phyloP scores from a whole-genome alignment of 2,888 invertebrate genomes.

The Xiphydria camelus region DNA sequence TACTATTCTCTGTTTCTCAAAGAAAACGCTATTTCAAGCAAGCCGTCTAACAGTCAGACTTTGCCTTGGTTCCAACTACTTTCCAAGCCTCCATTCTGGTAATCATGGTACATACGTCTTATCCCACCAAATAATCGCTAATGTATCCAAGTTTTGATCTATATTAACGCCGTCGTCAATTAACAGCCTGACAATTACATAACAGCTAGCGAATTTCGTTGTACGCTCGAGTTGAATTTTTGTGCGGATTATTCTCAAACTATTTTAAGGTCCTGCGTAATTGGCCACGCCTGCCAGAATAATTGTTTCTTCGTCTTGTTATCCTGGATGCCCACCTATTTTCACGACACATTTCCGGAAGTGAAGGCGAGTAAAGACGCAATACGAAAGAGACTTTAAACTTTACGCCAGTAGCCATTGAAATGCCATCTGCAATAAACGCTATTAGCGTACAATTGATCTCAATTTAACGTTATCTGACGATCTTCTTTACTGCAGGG shows the following conservation, averaged over 20 bases:
- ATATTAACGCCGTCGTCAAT: too few relatives aligned
- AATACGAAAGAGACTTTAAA: too few relatives aligned
- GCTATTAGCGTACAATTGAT: too few relatives aligned
- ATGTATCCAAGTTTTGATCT: too few relatives aligned
- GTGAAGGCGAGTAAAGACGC: too few relatives aligned
- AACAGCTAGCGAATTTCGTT: too few relatives aligned
- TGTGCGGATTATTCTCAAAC: too few relatives aligned
- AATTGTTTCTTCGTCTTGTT: conserved; percentile 73
- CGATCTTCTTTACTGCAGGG: conserved; percentile 51
- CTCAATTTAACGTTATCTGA: conserved; percentile 6
- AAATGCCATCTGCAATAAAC: too few relatives aligned
- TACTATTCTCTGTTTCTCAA: conserved; percentile 59
- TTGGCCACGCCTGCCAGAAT: conserved; percentile 73
- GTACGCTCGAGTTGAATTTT: too few relatives aligned
- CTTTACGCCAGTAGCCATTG: too few relatives aligned
- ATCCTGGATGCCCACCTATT: conserved; percentile 76
- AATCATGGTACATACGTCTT: conserved; percentile 31
- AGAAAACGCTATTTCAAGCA: conserved; percentile 33
- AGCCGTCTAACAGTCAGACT: conserved; percentile 52
- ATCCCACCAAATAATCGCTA: conserved; percentile 1
- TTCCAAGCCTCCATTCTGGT: conserved; percentile 67
- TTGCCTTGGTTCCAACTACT: conserved; percentile 67
- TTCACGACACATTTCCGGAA: conserved; percentile 70
- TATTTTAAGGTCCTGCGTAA: conserved; percentile 66
- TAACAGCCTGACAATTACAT: too few relatives aligned